Base-by-base conservation (phyloP, 2,113 vertebrate species). In the Grammomys surdaster region DNA sequence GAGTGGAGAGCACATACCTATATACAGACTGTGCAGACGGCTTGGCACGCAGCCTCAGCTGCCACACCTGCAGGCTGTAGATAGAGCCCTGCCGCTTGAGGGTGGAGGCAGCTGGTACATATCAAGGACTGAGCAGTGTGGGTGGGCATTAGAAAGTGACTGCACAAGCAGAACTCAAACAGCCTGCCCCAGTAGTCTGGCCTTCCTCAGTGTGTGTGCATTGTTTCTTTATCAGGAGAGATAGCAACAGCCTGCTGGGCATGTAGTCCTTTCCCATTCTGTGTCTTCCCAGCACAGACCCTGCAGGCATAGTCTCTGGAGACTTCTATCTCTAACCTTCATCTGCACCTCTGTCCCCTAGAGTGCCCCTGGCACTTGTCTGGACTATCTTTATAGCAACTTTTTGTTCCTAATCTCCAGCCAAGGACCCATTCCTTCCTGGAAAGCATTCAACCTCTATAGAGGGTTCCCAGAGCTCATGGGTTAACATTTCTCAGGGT, bases 401-500 rank as follows among this genome's bases (percentile, higher is more conserved):
- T 36, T 90, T 33, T 69, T 58, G 67, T 22, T 40, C 54, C 36
- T 67, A 56, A 1, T 24, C 77, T 78, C 94, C 46, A 76, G 86
- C 31, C 89, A 33, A 7, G 82, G 86, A 94, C 33, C 46, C 7
- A 0, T 67, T 85, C 63, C 58, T 17, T 92, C 89, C 96, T 95
- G 78, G 89, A 94, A 88, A 60, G 46, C n/a, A 17, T 91, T 87
- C 95, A 96, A 43, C 90, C 60, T 93, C 90, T 94, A 75, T 88
- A 91, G 69, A 97, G 96, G 77, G 89, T 48, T 54, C 10, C 16
- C 67, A 43, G 7, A 48, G 65, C 46, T 96, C 60, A 46, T 8
- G 70, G 78, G 80, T 95, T 93, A 97, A 85, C 91, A 54, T 96
- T 94, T 96, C 95, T 87, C 65, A 85, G 58, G 54, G 65, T 80